Base-by-base conservation (phyloP, 1,140 invertebrate genomes). In the Heliconius hewitsoni region DNA sequence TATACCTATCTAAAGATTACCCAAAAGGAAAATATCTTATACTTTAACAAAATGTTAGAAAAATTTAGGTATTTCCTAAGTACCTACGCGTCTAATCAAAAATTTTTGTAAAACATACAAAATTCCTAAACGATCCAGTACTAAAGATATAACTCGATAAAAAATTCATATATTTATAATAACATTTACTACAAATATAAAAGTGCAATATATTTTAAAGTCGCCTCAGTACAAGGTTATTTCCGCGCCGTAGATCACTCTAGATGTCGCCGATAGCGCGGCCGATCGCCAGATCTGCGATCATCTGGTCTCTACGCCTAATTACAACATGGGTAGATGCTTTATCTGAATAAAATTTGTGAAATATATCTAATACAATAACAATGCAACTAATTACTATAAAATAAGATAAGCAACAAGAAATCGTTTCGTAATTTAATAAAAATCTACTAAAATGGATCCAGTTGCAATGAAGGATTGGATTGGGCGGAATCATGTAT, bases 201-300 rank as follows among this genome's bases (percentile, higher is more conserved):
- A 66, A 66, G 9, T 66, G 60, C 30, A 76, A 76, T 76, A 42
- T 76, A 46, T 39, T 66, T 71, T 70, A 46, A 13, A 76, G 57
- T 42, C 66, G 60, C 74, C 60, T 55, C 23, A 76, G 42, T 46
- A 27, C 50, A 55, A 72, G 46, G 78, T 60, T 80, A 80, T 76
- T 80, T 74, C 78, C 55, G 57, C 71, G 66, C 76, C 79, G 83
- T 85, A 87, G 86, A 91, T 90, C 89, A 87, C 87, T 83, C 77
- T 79, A 89, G 89, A 90, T 91, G 88, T 82, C 82, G 85, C 84
- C 86, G 91, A 94, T 91, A 90, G 77, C 34, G 84, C 91, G 92
- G 90, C 91, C 50, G 70, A 73, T 81, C 75, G 92, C 91, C 92
- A 94, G 89, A 92, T 93, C 89, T 83, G 81, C 78, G 88, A 89